Evolutionary conservation across 1,140 invertebrate genomes (phyloP).

Genomic region (Holotrichia oblita): DNA sequence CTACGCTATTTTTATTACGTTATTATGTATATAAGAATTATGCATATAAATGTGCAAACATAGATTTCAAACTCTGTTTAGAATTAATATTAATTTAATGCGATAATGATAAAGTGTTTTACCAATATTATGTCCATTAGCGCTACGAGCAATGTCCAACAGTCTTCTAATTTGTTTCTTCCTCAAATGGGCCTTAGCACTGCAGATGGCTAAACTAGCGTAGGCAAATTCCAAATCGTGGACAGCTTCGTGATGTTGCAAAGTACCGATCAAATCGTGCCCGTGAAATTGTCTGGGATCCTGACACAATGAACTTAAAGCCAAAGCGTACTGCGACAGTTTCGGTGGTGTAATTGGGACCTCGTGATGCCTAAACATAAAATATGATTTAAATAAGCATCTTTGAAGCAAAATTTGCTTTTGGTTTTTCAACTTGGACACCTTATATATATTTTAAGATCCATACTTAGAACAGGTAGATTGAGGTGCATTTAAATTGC

Average conservation of each 20-base stretch:
- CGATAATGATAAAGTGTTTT: no score
- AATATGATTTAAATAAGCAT: background rate
- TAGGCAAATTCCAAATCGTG: conserved; percentile 76
- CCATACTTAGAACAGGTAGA: no score
- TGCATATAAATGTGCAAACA: no score
- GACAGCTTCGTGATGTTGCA: conserved; percentile 66
- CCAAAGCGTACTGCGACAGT: conserved; percentile 78
- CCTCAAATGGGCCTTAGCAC: conserved; percentile 80
- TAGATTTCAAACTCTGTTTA: no score
- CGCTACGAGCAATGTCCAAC: conserved; percentile 78
- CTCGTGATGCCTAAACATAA: conserved; percentile 69
- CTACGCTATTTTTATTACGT: background rate
- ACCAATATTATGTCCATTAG: conserved; percentile 80
- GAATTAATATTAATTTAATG: no score
- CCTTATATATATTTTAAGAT: no score
- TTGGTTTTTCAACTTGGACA: no score
- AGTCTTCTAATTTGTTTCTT: conserved; percentile 80
- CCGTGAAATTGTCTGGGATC: conserved; percentile 85
- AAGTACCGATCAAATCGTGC: conserved; percentile 73
- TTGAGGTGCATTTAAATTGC: no score
- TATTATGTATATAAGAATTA: no score
- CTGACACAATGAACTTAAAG: conserved; percentile 79
- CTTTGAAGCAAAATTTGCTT: no score
- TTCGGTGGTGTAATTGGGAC: conserved; percentile 76
- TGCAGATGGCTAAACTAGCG: conserved; percentile 75